Percentiles rank a stretch among this genome's conserved stretches.
Evolutionary conservation across 2,888 invertebrate species (phyloP).

Genomic region (Ectemnius continuus): DNA sequence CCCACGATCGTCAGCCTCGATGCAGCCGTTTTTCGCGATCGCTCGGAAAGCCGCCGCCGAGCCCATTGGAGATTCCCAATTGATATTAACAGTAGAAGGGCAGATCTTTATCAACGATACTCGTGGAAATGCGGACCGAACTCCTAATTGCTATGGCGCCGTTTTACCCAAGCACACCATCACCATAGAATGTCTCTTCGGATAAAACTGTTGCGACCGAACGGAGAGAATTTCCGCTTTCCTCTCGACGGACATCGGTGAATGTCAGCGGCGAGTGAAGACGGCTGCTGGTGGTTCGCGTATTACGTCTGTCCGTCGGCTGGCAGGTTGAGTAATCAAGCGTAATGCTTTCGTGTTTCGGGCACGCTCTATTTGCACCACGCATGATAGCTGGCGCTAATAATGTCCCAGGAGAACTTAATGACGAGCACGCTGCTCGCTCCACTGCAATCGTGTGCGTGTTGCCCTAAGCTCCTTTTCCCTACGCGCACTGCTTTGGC

Average conservation of each 20-base stretch:
- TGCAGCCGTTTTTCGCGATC: slow-evolving; percentile 45
- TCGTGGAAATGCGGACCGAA: slow-evolving; percentile 62
- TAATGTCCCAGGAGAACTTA: slow-evolving; percentile 73
- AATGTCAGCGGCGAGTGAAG: slow-evolving; percentile 13
- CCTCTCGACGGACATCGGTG: neutral
- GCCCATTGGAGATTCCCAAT: slow-evolving; percentile 44
- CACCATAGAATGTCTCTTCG: too few species aligned
- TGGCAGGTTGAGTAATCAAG: slow-evolving; percentile 67
- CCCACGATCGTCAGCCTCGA: slow-evolving; percentile 53
- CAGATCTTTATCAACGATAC: slow-evolving; percentile 70
- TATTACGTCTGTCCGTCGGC: slow-evolving; percentile 49
- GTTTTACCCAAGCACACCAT: too few species aligned
- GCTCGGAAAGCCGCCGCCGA: slow-evolving; percentile 14
- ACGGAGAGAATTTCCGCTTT: neutral
- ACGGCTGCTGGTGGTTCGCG: slow-evolving; percentile 16
- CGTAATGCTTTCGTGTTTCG: slow-evolving; percentile 71
- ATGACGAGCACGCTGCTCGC: slow-evolving; percentile 57
- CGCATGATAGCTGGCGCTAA: slow-evolving; percentile 74
- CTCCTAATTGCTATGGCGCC: too few species aligned
- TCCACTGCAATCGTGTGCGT: slow-evolving; percentile 59
- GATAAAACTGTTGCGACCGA: too few species aligned
- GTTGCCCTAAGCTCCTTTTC: slow-evolving; percentile 28
- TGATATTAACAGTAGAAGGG: slow-evolving; percentile 55
- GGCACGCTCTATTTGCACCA: slow-evolving; percentile 71
- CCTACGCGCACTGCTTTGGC: neutral